Evolutionary conservation across 2,888 invertebrate genomes (phyloP).

Genomic region (Agriopis aurantiaria): DNA sequence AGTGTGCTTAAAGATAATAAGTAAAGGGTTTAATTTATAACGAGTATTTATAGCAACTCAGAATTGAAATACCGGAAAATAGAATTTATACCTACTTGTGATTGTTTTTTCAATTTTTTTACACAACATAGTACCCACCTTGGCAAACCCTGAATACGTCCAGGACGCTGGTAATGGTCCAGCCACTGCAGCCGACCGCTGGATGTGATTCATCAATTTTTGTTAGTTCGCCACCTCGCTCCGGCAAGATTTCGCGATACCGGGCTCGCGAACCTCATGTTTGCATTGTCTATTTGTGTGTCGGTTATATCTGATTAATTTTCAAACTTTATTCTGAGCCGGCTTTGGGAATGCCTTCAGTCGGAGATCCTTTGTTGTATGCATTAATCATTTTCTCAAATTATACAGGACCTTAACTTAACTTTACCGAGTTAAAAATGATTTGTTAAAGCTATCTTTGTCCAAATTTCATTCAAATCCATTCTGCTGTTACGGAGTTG

Average conservation of each 20-base stretch:
- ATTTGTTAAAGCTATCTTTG: too few species aligned
- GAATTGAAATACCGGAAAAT: too few species aligned
- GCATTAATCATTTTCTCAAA: background rate
- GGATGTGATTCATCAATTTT: constrained; percentile 70
- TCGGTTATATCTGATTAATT: constrained; percentile 47
- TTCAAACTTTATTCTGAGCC: constrained; percentile 29
- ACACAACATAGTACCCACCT: background rate
- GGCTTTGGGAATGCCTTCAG: constrained; percentile 12
- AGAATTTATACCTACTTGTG: too few species aligned
- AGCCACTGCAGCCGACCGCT: constrained; percentile 42
- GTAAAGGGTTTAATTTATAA: too few species aligned
- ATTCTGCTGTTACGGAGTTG: too few species aligned
- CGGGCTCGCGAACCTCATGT: constrained; percentile 42
- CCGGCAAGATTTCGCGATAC: constrained; percentile 48
- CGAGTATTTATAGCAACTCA: too few species aligned
- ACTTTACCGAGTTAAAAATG: too few species aligned
- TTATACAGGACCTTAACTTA: too few species aligned
- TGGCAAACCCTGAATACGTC: constrained; percentile 45
- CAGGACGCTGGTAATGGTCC: constrained; percentile 68
- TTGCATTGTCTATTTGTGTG: constrained; percentile 58
- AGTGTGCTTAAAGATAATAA: too few species aligned
- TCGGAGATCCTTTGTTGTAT: constrained; percentile 9
- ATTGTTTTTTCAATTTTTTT: background rate
- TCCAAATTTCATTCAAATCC: too few species aligned
- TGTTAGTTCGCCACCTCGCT: constrained; percentile 59